A percentile compares a stretch with the other conserved stretches of the same genome.
Evolutionary conservation across 2,113 vertebrate genomes (phyloP).

Genomic region (Sphyrna mokarran): DNA sequence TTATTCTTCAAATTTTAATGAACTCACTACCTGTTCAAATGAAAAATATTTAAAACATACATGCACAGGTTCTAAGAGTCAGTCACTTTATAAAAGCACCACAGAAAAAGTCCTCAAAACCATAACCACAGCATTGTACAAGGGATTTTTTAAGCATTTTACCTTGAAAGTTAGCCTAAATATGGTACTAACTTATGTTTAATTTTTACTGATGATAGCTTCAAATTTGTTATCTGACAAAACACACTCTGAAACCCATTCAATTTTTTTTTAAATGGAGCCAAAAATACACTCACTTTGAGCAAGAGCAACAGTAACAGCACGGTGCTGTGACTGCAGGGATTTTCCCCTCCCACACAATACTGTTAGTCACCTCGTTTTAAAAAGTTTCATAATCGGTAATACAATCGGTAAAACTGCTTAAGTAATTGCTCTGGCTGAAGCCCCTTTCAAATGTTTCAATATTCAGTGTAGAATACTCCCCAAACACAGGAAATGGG

Average conservation of each 20-base stretch:
- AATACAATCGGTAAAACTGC: conserved; percentile 26
- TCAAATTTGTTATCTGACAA: background rate
- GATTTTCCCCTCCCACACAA: conserved; percentile 20
- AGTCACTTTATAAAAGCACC: background rate
- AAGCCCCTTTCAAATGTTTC: background rate
- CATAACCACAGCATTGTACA: conserved; percentile 10
- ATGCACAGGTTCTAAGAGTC: background rate
- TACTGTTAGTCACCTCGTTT: conserved; percentile 1
- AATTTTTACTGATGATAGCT: background rate
- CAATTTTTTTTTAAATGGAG: background rate
- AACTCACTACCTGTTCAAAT: background rate
- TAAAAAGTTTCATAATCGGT: background rate
- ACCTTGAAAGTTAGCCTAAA: background rate
- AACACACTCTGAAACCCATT: background rate
- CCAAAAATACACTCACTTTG: background rate
- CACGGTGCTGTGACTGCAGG: background rate
- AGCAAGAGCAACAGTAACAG: background rate
- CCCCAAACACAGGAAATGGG: conserved; percentile 5
- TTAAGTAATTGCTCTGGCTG: conserved; percentile 11
- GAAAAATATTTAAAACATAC: background rate
- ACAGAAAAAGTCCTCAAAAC: conserved; percentile 31
- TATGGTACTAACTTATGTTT: background rate
- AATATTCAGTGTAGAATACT: background rate
- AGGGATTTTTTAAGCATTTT: background rate
- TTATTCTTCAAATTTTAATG: conserved; percentile 1